Percentiles rank a stretch among this genome's conserved stretches.
phyloP scores from a whole-genome alignment of 2,888 invertebrate genomes.

The Andrena bicolor region DNA sequence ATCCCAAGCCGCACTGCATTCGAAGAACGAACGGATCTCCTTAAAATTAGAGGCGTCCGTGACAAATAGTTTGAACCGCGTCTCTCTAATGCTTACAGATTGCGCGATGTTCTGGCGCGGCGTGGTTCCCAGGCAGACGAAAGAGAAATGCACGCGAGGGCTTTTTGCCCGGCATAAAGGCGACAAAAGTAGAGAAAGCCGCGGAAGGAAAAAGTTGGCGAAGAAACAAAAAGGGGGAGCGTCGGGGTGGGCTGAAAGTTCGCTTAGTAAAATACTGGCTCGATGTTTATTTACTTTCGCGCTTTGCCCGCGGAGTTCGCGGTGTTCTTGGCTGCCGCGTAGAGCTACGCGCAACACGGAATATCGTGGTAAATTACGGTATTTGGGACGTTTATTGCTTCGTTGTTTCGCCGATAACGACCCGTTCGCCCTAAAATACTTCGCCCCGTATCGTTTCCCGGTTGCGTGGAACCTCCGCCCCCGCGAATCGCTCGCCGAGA shows the following conservation, averaged over 20 bases:
- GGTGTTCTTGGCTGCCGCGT: slow-evolving; percentile 17
- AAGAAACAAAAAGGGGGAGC: slow-evolving; percentile 20
- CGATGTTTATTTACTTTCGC: slow-evolving; percentile 66
- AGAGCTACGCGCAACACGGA: slow-evolving; percentile 46
- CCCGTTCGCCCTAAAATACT: slow-evolving; percentile 58
- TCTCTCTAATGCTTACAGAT: slow-evolving; percentile 13
- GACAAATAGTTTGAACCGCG: not conserved
- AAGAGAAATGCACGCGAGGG: not conserved
- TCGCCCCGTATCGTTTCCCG: slow-evolving; percentile 50
- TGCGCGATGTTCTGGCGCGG: not conserved
- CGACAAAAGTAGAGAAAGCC: slow-evolving; percentile 18
- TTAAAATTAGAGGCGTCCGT: not conserved
- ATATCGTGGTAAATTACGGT: slow-evolving; percentile 67
- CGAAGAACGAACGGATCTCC: not conserved
- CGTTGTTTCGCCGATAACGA: slow-evolving; percentile 67
- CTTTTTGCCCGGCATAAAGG: not conserved
- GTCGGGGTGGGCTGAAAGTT: slow-evolving; percentile 22
- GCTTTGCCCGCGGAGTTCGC: slow-evolving; percentile 13
- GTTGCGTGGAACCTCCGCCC: not conserved
- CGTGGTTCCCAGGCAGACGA: not conserved
- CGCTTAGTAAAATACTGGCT: slow-evolving; percentile 41
- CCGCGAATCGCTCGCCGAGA: slow-evolving; percentile 46
- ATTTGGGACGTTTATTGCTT: slow-evolving; percentile 67
- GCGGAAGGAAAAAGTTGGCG: slow-evolving; percentile 1
- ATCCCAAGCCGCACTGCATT: no score